Base-by-base conservation (phyloP, 1,140 invertebrate species). In the Drosophila sechellia region DNA sequence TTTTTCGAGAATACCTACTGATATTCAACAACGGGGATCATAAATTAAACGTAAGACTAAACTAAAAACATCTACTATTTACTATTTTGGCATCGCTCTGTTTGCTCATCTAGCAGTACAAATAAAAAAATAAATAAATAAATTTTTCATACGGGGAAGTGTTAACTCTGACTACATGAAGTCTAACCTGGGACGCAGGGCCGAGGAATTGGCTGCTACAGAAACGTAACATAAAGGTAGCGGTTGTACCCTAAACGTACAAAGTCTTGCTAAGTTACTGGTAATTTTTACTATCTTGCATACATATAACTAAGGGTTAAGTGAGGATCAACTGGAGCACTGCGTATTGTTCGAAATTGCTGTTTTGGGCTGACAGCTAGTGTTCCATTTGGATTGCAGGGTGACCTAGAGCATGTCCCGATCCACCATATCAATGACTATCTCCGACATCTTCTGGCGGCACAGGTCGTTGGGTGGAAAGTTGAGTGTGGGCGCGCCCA, bases 361-460 rank as follows among this genome's bases (percentile, higher is more conserved):
- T 75, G 71, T 75, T 75, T 50, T 25, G 10, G 22, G 43, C 54
- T 37, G 54, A 50, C 34, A 53, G 65, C 49, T 25, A n/a, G 25
- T 13, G 13, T 27, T 64, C 37, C 45, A 4, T 25, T 20, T 25
- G 11, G 20, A 20, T 25, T 43, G 27, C 35, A 27, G 11, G 42
- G 10, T 22, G 5, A 42, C 42, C 77, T 92, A 93, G 4, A 93
- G 81, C 83, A 92, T 90, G 15, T 90, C 93, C 31, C 91, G 79
- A 59, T 95, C 94, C 3, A 95, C 94, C 61, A 95, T 91, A 79
- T 95, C 94, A 59, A 93, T 92, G 1, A 95, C 93, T 45, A 95
- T 90, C 60, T 95, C 94, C 1, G 93, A 93, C 93, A 95, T 94
- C 84, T 94, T 94, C 78, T 92, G 92, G 40, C 94, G 92, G 70